Evolutionary conservation across 1,140 invertebrate species (phyloP).

Genomic region (Drosophila serrata): DNA sequence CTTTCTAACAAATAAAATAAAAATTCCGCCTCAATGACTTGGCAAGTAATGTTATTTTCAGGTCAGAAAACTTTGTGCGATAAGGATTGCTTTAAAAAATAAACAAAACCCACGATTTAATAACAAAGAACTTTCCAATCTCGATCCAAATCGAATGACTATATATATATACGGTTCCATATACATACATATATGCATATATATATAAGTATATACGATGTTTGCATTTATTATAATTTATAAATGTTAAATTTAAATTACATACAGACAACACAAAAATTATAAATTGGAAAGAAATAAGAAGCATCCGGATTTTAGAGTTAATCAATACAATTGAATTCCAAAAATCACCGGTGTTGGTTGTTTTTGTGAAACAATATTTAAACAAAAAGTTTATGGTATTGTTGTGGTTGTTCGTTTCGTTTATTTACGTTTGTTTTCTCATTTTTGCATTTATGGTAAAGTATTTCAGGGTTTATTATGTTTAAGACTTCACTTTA

Average conservation of each 20-base stretch:
- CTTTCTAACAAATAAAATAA: not conserved
- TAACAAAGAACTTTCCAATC: constrained; percentile 4
- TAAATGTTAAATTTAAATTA: constrained; percentile 79
- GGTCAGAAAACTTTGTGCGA: not conserved
- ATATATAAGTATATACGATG: constrained; percentile 66
- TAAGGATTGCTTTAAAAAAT: not conserved
- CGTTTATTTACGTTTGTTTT: constrained; percentile 42
- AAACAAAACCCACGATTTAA: constrained; percentile 13
- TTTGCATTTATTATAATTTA: constrained; percentile 69
- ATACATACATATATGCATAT: constrained; percentile 68
- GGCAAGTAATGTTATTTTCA: not conserved
- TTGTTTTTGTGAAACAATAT: constrained; percentile 47
- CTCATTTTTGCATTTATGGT: constrained; percentile 45
- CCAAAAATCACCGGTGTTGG: constrained; percentile 21
- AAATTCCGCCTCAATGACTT: not conserved
- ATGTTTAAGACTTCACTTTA: constrained; percentile 57
- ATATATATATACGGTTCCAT: constrained; percentile 54
- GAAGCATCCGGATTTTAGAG: constrained; percentile 43
- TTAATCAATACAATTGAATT: constrained; percentile 14
- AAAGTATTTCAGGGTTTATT: constrained; percentile 70
- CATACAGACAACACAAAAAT: constrained; percentile 81
- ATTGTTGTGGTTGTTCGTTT: constrained; percentile 44
- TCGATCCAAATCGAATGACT: constrained; percentile 48
- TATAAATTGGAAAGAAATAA: constrained; percentile 76
- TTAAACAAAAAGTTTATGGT: constrained; percentile 54